Evolutionary conservation across 2,113 vertebrate species (phyloP).

Genomic region (Zingel zingel): DNA sequence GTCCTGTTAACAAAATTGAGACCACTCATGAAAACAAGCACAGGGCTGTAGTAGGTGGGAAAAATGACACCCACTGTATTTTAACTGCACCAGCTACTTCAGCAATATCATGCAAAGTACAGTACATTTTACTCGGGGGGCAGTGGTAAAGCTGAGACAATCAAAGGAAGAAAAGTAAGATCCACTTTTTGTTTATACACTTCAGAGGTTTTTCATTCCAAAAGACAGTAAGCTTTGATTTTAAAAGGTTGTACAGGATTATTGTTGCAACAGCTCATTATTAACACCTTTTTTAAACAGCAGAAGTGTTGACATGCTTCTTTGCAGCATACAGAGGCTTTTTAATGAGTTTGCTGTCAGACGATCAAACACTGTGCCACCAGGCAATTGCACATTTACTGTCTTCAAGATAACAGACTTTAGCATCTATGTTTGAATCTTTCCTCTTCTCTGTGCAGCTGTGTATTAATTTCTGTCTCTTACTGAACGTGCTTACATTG

Average conservation of each 20-base stretch:
- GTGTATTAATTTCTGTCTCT: constrained; percentile 22
- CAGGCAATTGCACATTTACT: constrained; percentile 17
- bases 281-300: constrained; percentile 14
- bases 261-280: constrained; percentile 27
- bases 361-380: constrained; percentile 40
- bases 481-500: constrained; percentile 15
- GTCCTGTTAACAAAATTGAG: constrained; percentile 47
- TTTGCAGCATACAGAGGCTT: constrained; percentile 38
- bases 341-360: constrained; percentile 59
- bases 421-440: constrained; percentile 13
- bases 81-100: constrained; percentile 31
- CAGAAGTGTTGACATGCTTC: constrained; percentile 12
- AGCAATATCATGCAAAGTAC: constrained; percentile 31
- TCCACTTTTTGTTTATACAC: constrained; percentile 3
- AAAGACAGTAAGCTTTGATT: constrained; percentile 19
- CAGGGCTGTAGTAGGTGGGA: constrained; percentile 47
- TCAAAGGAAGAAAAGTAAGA: constrained; percentile 13
- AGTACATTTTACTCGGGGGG: background rate
- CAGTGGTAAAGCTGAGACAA: background rate
- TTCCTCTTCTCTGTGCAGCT: constrained; percentile 4
- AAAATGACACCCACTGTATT: constrained; percentile 56
- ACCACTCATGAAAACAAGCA: constrained; percentile 48
- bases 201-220: background rate
- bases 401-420: constrained; percentile 27
- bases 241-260: constrained; percentile 11